These are phyloP conservation scores for Formica selysi DNA, from an alignment of 1,140 invertebrate genomes.

Conservation along the genomic window DNA sequence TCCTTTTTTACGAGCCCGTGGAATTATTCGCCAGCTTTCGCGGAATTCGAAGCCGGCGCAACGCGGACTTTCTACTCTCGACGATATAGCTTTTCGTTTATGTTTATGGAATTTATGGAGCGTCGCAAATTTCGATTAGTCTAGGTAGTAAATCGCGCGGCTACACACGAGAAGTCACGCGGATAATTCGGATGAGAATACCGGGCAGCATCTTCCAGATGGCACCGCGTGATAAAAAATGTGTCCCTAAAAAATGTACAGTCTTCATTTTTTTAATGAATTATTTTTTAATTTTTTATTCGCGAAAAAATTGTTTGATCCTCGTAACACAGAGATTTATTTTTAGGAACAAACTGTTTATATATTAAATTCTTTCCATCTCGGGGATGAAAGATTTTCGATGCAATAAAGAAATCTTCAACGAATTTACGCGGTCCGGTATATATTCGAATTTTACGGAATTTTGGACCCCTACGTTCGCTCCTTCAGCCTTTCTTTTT, in stretches of 20 bases:
- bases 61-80: neutral
- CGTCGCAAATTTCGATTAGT: conserved; percentile 44
- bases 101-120: conserved; percentile 55
- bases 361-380: neutral
- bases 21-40: conserved; percentile 72
- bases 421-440: conserved; percentile 17
- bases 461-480: conserved; percentile 52
- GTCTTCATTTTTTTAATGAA: neutral
- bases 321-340: conserved; percentile 1
- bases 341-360: neutral
- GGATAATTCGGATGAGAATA: conserved; percentile 56
- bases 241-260: neutral
- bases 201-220: conserved; percentile 34
- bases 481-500: conserved; percentile 53
- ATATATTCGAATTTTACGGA: conserved; percentile 63
- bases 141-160: conserved; percentile 45
- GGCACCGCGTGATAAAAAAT: conserved; percentile 15
- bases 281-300: conserved; percentile 9
- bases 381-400: neutral
- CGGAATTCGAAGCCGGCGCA: conserved; percentile 59
- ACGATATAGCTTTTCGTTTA: conserved; percentile 58
- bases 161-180: conserved; percentile 28
- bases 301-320: neutral
- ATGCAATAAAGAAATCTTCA: neutral
- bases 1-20: conserved; percentile 55